phyloP scores from a whole-genome alignment of 2,888 invertebrate species.

The Cataglyphis livida region DNA sequence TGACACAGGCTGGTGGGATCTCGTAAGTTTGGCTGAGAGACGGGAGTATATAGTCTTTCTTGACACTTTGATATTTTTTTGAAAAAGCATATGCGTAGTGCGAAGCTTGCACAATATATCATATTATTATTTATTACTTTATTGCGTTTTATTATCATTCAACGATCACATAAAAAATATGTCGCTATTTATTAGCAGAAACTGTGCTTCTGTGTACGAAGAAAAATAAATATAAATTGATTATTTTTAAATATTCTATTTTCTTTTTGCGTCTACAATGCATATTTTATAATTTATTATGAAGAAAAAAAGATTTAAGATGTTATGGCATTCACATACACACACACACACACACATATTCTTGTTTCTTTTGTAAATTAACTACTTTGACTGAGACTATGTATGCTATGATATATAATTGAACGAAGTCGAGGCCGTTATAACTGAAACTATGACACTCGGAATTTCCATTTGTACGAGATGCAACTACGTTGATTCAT shows the following conservation, averaged over 20 bases:
- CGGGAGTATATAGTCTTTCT: not conserved
- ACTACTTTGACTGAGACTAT: not conserved
- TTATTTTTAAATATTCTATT: not conserved
- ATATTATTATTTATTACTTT: not conserved
- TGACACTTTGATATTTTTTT: constrained; percentile 5
- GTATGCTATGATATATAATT: not conserved
- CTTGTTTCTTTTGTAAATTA: constrained; percentile 1
- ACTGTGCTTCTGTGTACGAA: not conserved
- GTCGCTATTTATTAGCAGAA: not conserved
- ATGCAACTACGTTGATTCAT: constrained; percentile 64
- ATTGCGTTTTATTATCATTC: not conserved
- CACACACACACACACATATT: not conserved
- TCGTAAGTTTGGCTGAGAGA: constrained; percentile 8
- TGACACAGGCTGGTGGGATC: constrained; percentile 36
- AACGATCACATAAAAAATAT: not conserved
- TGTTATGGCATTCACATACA: not conserved
- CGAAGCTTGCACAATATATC: not conserved
- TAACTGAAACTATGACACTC: constrained; percentile 3
- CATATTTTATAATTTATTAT: not conserved
- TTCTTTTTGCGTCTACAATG: not conserved
- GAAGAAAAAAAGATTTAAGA: not conserved
- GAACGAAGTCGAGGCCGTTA: constrained; percentile 30
- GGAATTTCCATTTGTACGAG: constrained; percentile 61
- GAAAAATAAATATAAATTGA: not conserved
- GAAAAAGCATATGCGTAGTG: not conserved